Conservation (phyloP, 2,113 vertebrate genomes). For the Podiceps cristatus region DNA sequence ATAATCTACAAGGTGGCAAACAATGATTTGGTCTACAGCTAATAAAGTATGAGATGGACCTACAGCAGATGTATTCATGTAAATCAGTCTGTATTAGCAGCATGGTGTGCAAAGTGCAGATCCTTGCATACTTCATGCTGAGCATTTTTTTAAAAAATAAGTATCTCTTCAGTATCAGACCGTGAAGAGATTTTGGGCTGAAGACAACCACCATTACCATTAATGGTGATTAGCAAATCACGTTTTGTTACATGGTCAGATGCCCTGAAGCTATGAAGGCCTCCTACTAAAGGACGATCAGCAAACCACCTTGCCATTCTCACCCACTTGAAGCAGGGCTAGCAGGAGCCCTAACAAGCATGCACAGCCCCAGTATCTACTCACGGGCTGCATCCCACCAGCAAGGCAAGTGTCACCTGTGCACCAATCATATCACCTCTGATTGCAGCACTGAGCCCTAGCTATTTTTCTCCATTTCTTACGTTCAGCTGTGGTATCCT, state of each 20-base stretch:
- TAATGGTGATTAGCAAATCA: background rate
- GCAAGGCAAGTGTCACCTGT: background rate
- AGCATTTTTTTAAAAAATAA: background rate
- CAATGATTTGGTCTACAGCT: background rate
- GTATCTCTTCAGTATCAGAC: background rate
- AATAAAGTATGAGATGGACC: background rate
- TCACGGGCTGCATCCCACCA: background rate
- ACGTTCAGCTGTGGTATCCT: background rate
- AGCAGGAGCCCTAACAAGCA: background rate
- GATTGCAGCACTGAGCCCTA: background rate
- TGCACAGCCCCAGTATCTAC: background rate
- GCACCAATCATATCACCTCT: background rate
- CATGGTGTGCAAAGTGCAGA: background rate
- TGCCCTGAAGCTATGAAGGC: background rate
- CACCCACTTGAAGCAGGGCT: background rate
- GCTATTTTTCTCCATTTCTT: background rate
- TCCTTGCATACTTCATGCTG: background rate
- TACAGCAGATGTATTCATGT: background rate
- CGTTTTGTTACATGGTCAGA: background rate
- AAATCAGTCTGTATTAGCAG: background rate
- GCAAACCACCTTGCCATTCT: background rate
- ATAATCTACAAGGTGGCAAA: background rate
- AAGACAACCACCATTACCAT: background rate
- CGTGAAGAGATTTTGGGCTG: background rate
- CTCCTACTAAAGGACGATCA: background rate